Evolutionary conservation across 2,797 vertebrate species (phyloP).

Genomic region (Pangasius larnaudii): DNA sequence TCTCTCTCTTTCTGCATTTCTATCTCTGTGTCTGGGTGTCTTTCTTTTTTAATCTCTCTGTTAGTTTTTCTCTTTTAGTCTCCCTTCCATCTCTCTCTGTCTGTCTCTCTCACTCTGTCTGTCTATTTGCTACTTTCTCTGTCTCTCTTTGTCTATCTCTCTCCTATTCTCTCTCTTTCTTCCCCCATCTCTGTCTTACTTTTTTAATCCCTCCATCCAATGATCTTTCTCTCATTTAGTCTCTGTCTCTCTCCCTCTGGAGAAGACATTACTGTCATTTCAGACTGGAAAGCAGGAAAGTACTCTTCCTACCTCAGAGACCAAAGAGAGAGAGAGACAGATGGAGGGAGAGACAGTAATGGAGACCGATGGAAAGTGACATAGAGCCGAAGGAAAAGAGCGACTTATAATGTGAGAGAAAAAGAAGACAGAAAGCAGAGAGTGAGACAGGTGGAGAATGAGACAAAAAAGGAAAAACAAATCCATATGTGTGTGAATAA

Average conservation of each 20-base stretch:
- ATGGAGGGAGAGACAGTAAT: not conserved
- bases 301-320: slow-evolving; percentile 57
- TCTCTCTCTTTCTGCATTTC: not conserved
- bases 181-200: not conserved
- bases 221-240: not conserved
- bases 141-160: slow-evolving; percentile 22
- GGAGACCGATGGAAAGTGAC: not conserved
- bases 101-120: not conserved
- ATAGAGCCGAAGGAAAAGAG: not conserved
- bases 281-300: slow-evolving; percentile 30
- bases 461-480: not conserved
- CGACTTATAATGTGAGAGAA: not conserved
- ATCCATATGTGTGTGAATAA: slow-evolving; percentile 6
- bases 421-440: not conserved
- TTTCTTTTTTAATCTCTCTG: not conserved
- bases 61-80: not conserved
- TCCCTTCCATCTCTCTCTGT: not conserved
- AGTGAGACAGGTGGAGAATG: not conserved
- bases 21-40: not conserved
- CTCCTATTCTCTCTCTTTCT: not conserved
- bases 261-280: slow-evolving; percentile 74
- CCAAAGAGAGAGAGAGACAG: not conserved
- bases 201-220: not conserved
- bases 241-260: slow-evolving; percentile 62
- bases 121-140: slow-evolving; percentile 15